Evolutionary conservation across 2,113 vertebrate genomes (phyloP).

Genomic region (Austrofundulus limnaeus): DNA sequence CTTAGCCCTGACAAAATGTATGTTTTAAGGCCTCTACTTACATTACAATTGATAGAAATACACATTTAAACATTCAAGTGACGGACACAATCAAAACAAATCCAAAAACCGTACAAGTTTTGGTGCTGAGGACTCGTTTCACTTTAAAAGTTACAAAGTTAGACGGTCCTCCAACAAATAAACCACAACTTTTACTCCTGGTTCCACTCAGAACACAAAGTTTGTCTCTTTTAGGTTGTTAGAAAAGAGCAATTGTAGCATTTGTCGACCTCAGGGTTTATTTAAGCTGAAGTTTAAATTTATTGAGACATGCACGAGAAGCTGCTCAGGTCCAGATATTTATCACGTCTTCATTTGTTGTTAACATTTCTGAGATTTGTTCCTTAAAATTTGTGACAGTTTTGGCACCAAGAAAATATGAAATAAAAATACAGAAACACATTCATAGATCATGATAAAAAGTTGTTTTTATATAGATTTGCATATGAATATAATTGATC

Average conservation of each 20-base stretch:
- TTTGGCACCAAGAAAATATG: constrained; percentile 63
- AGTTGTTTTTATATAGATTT: constrained; percentile 10
- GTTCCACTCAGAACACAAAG: constrained; percentile 1
- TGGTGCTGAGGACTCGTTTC: constrained; percentile 31
- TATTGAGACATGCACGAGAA: too few species aligned
- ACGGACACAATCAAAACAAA: constrained; percentile 41
- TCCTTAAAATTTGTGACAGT: background rate
- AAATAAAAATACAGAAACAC: constrained; percentile 14
- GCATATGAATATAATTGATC: constrained; percentile 17
- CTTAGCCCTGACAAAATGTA: constrained; percentile 62
- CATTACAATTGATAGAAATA: constrained; percentile 61
- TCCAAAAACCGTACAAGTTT: constrained; percentile 34
- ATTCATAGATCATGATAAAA: constrained; percentile 46
- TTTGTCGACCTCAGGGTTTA: background rate
- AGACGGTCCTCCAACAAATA: constrained; percentile 7
- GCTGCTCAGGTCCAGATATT: background rate
- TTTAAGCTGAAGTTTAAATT: too few species aligned
- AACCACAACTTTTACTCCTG: constrained; percentile 24
- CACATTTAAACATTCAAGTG: constrained; percentile 40
- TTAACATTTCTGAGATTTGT: background rate
- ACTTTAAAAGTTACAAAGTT: constrained; percentile 13
- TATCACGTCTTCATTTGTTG: too few species aligned
- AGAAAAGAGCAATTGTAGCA: background rate
- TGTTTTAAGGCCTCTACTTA: constrained; percentile 74
- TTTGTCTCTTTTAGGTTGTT: background rate